phyloP scores from a whole-genome alignment of 2,113 vertebrate genomes.

The Neotoma lepida region DNA sequence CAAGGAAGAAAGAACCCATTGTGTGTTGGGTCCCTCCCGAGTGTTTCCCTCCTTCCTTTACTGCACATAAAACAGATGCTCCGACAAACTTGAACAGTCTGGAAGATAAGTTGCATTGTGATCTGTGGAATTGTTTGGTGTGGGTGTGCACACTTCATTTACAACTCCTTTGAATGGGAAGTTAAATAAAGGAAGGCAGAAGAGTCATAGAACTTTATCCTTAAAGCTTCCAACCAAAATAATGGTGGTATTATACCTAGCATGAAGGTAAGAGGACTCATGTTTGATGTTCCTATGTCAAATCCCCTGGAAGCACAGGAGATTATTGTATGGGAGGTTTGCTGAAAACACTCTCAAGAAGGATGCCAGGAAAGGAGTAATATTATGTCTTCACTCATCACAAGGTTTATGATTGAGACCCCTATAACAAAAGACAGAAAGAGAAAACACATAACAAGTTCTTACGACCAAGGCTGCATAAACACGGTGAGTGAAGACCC shows the following conservation, averaged over 20 bases:
- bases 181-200: slow-evolving; percentile 1
- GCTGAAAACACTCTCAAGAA: not conserved
- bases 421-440: not conserved
- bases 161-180: not conserved
- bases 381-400: not conserved
- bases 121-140: not conserved
- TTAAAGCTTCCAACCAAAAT: slow-evolving; percentile 18
- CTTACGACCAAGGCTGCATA: not conserved
- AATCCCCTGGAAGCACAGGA: not conserved
- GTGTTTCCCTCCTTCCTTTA: not conserved
- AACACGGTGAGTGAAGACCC: not conserved
- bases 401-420: not conserved
- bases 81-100: not conserved
- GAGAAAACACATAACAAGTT: not conserved
- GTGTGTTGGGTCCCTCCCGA: not conserved
- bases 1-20: not conserved
- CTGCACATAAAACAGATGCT: not conserved
- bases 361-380: not conserved
- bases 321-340: not conserved
- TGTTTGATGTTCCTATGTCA: not conserved
- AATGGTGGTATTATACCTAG: not conserved
- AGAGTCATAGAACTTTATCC: not conserved
- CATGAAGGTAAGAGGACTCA: not conserved
- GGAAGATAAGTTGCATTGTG: slow-evolving; percentile 8
- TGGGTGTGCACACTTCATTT: not conserved